Evolutionary conservation across 2,888 invertebrate species (phyloP).

Genomic region (Daptonema setosum): DNA sequence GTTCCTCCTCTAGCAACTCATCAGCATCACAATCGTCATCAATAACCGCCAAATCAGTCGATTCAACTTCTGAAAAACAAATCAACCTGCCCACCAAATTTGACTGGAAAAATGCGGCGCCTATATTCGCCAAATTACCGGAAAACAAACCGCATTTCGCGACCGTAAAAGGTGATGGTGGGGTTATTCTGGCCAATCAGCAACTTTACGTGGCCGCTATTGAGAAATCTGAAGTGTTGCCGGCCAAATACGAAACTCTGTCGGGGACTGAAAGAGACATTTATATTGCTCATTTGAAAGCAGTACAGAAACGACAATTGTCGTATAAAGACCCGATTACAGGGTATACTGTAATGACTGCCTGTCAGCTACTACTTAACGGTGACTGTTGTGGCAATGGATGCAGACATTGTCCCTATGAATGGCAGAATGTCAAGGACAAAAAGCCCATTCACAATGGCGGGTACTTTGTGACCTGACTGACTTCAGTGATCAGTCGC

Average conservation of each 20-base stretch:
- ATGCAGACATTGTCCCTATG: slow-evolving; percentile 24
- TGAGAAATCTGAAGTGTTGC: slow-evolving; percentile 13
- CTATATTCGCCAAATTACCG: background rate
- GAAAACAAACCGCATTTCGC: slow-evolving; percentile 7
- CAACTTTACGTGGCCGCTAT: slow-evolving; percentile 22
- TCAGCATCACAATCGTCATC: too few species aligned
- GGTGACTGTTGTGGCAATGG: slow-evolving; percentile 24
- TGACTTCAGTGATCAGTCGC: too few species aligned
- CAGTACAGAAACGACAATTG: slow-evolving; percentile 18
- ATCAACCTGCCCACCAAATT: background rate
- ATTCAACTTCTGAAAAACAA: too few species aligned
- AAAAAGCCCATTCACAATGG: slow-evolving; percentile 19
- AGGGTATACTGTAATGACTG: slow-evolving; percentile 14
- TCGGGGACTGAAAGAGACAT: slow-evolving; percentile 18
- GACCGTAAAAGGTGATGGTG: slow-evolving; percentile 14
- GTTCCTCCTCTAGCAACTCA: too few species aligned
- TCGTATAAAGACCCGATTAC: slow-evolving; percentile 18
- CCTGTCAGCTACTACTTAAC: slow-evolving; percentile 16
- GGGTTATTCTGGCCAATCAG: slow-evolving; percentile 21
- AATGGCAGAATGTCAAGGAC: slow-evolving; percentile 15
- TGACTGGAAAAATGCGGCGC: background rate
- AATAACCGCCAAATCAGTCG: too few species aligned
- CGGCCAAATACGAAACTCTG: slow-evolving; percentile 16
- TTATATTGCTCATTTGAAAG: slow-evolving; percentile 19
- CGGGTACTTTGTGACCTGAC: background rate